Conservation (phyloP, 2,888 invertebrate genomes). For the Polydrusus tereticollis region DNA sequence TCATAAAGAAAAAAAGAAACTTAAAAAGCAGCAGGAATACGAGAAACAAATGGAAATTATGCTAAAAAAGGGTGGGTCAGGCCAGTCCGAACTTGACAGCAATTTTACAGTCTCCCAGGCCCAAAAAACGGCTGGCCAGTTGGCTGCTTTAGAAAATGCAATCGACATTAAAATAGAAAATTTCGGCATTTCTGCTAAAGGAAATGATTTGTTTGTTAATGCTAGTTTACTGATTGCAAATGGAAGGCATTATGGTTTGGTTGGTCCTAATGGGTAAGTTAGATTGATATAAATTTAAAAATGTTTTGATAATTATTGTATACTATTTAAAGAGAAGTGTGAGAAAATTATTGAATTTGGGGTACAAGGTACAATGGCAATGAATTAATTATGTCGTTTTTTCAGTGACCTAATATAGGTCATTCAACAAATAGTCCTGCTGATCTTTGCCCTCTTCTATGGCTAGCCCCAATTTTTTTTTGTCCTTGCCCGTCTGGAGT, state of each 20-base stretch:
- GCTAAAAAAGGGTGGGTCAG: conserved; percentile 87
- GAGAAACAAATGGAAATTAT: conserved; percentile 88
- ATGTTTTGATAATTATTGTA: too few species aligned
- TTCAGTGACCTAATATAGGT: too few species aligned
- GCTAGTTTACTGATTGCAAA: conserved; percentile 93
- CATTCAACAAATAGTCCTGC: too few species aligned
- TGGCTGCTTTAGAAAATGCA: conserved; percentile 89
- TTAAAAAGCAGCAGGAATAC: conserved; percentile 90
- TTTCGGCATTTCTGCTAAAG: conserved; percentile 97
- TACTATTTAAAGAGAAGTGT: too few species aligned
- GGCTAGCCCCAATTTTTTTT: too few species aligned
- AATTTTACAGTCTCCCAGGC: conserved; percentile 96
- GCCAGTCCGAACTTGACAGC: conserved; percentile 89
- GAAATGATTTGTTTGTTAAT: conserved; percentile 97
- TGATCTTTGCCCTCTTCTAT: too few species aligned
- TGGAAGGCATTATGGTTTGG: conserved; percentile 95
- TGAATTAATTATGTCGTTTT: too few species aligned
- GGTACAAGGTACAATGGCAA: too few species aligned
- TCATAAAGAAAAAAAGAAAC: conserved; percentile 92
- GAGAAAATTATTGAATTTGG: too few species aligned
- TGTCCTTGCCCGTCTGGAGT: too few species aligned
- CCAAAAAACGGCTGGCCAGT: conserved; percentile 80
- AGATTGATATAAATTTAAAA: background rate
- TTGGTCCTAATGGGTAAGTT: conserved; percentile 94
- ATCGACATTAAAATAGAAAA: conserved; percentile 99